Percentiles rank a stretch among this genome's conserved stretches.
phyloP scores from a whole-genome alignment of 2,797 vertebrate species.

The Hemibagrus guttatus region DNA sequence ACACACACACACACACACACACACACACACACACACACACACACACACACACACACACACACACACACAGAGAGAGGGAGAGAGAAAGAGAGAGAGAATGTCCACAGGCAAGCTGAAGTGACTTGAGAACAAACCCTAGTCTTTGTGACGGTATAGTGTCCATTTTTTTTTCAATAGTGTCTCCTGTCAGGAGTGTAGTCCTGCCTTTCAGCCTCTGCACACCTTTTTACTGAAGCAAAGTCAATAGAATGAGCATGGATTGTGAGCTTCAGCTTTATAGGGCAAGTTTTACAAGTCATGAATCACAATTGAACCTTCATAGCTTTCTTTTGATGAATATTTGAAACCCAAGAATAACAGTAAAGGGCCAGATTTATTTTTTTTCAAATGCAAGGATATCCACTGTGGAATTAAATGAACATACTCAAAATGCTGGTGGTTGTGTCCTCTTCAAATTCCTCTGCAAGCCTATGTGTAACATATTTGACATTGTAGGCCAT shows the following conservation, averaged over 20 bases:
- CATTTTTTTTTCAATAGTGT: constrained; percentile 32
- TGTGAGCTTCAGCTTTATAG: constrained; percentile 40
- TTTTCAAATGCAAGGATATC: constrained; percentile 49
- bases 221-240: constrained; percentile 38
- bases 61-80: no score
- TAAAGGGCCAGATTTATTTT: constrained; percentile 49
- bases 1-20: constrained; percentile 27
- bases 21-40: constrained; percentile 29
- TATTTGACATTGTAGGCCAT: background rate
- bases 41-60: constrained; percentile 23
- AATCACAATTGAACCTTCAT: constrained; percentile 36
- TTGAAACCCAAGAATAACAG: constrained; percentile 54
- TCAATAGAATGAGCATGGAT: constrained; percentile 44
- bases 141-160: constrained; percentile 35
- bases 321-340: constrained; percentile 60
- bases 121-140: constrained; percentile 25
- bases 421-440: constrained; percentile 38
- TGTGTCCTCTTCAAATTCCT: constrained; percentile 15
- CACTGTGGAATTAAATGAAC: constrained; percentile 50
- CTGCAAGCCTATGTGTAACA: background rate
- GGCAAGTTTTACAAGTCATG: constrained; percentile 47
- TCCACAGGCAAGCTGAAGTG: constrained; percentile 16
- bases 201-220: constrained; percentile 31
- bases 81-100: no score
- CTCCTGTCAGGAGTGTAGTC: constrained; percentile 3